These are phyloP conservation scores for Hydrochoerus hydrochaeris DNA, from an alignment of 2,113 vertebrate species.

Conservation along the genomic window DNA sequence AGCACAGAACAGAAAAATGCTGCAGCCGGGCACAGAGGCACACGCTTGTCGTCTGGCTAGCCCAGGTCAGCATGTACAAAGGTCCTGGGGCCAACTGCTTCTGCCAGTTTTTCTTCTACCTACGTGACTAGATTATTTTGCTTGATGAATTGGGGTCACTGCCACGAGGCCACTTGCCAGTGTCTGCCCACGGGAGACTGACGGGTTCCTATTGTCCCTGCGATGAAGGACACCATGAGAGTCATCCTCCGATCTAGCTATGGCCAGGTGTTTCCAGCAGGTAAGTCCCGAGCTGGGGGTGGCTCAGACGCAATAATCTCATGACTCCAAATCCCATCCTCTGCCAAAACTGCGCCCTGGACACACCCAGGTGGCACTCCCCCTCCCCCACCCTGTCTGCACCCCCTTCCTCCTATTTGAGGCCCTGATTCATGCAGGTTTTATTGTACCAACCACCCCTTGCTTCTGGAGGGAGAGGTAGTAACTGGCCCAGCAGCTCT, in stretches of 20 bases:
- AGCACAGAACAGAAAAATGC: not conserved
- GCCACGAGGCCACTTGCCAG: not conserved
- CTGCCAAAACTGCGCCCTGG: accelerated
- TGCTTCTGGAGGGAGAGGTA: not conserved
- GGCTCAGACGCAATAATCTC: no score
- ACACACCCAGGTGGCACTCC: accelerated
- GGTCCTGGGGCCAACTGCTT: not conserved
- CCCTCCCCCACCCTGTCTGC: not conserved
- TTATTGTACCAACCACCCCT: not conserved
- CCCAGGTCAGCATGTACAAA: not conserved
- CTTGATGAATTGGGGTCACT: not conserved
- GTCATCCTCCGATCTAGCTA: accelerated
- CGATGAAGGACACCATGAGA: not conserved
- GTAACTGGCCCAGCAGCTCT: not conserved
- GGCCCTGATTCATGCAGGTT: not conserved
- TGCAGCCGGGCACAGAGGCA: not conserved
- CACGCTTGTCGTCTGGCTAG: not conserved
- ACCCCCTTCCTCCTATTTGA: not conserved
- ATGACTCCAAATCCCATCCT: not conserved
- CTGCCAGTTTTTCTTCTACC: accelerated
- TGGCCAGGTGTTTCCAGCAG: not conserved
- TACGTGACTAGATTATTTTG: no score
- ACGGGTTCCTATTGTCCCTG: accelerated
- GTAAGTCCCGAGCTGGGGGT: accelerated
- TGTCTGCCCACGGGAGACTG: not conserved